Conservation (phyloP, 1,140 invertebrate species). For the Wiebesia pumilae region DNA sequence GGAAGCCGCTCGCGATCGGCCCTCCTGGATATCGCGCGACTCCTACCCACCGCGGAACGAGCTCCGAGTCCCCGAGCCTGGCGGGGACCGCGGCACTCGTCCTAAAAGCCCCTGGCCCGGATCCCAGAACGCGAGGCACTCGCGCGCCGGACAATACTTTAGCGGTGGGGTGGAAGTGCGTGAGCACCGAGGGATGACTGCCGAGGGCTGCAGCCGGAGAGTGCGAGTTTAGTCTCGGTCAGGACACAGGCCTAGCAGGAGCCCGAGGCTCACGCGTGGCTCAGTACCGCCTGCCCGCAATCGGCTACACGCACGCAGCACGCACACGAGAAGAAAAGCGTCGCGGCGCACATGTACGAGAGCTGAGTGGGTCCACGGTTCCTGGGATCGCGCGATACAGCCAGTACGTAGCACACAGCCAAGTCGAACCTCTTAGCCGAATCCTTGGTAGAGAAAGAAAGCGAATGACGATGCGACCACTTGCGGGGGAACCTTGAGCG, state of each 20-base stretch:
- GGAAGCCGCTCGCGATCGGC: neutral
- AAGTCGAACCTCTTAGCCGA: neutral
- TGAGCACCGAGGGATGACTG: slow-evolving; percentile 72
- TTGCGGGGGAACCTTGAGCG: slow-evolving; percentile 17
- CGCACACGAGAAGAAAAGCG: neutral
- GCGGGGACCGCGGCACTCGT: neutral
- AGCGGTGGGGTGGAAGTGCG: slow-evolving; percentile 65
- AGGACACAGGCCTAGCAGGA: slow-evolving; percentile 74
- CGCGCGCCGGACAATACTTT: slow-evolving; percentile 63
- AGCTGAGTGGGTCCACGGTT: neutral
- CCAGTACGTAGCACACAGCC: slow-evolving; percentile 41
- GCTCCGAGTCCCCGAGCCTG: too few species aligned
- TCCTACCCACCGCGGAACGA: neutral
- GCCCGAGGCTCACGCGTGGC: slow-evolving; percentile 60
- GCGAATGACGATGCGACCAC: slow-evolving; percentile 31
- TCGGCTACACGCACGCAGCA: slow-evolving; percentile 44
- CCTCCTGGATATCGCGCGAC: neutral
- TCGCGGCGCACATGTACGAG: slow-evolving; percentile 8
- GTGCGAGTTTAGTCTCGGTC: slow-evolving; percentile 74
- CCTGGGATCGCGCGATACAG: neutral
- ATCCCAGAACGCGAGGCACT: neutral
- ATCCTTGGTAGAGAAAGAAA: slow-evolving; percentile 2
- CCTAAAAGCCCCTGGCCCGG: neutral
- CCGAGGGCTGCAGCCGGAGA: slow-evolving; percentile 55
- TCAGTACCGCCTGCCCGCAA: neutral